Base-by-base conservation (phyloP, 2,113 vertebrate species). In the Collichthys lucidus region DNA sequence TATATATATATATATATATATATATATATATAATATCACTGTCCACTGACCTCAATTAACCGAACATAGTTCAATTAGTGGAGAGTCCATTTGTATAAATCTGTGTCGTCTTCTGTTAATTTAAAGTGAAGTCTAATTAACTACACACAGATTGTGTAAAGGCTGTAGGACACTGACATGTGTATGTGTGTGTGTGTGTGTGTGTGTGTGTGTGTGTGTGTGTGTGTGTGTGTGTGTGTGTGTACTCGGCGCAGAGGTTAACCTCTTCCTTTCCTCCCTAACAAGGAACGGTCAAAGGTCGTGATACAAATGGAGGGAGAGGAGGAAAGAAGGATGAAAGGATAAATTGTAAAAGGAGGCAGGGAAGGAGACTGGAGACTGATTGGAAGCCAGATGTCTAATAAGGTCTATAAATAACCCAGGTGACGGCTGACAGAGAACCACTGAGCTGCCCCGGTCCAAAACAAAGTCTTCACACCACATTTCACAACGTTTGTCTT, bases 251-350 rank as follows among this genome's bases (percentile, higher is more conserved):
- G 86, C 78, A 88, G 84, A 88, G 87, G 92, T 90, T 88, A 90
- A 91, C 86, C 77, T 91, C 79, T 86, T 90, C 84, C 79, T 87
- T 90, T 91, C 90, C 91, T 86, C 79, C 79, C 77, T 86, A 91
- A 92, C 89, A 88, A 91, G 91, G 65, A 84, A 57, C 10, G 68
- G 88, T 89, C 76, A 91, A 64, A 90, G 90, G 87, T 91, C 71
- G 15, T 16, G 64, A 77, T 88, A 86, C 86, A 93, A 92, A 91
- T 90, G 88, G 82, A 86, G 79, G 78, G 49, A 83, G 79, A 80
- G 85, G 63, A 89, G 85, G 89, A 88, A 91, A 74, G 77, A 82
- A 68, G 86, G 79, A 89, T 92, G 88, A 93, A 90, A 90, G 90
- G 79, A 90, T 87, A 83, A 87, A 87, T 81, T 86, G 83, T 83